Evolutionary conservation across 1,140 invertebrate genomes (phyloP).

Genomic region (Vollenhovia emeryi): DNA sequence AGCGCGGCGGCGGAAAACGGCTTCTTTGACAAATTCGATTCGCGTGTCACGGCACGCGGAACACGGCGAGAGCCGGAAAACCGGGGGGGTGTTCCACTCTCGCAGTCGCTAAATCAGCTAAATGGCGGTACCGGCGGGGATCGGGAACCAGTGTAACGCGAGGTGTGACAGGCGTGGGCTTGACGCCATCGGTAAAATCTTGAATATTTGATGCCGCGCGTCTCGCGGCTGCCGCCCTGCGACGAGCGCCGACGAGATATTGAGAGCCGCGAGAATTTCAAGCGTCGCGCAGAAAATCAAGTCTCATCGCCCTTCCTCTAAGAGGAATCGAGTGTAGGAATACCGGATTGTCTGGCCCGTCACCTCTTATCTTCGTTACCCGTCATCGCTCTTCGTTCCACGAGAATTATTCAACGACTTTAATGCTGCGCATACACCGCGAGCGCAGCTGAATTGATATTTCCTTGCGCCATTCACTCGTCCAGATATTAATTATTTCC

Average conservation of each 20-base stretch:
- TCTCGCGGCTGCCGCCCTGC: slow-evolving; percentile 55
- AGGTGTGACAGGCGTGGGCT: slow-evolving; percentile 73
- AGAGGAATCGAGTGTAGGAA: slow-evolving; percentile 59
- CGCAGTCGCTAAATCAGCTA: slow-evolving; percentile 78
- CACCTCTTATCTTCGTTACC: slow-evolving; percentile 62
- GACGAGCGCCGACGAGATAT: slow-evolving; percentile 61
- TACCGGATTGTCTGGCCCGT: slow-evolving; percentile 60
- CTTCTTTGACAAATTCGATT: slow-evolving; percentile 84
- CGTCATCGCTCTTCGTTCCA: slow-evolving; percentile 59
- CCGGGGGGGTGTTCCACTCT: slow-evolving; percentile 73
- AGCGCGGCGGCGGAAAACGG: slow-evolving; percentile 67
- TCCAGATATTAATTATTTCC: slow-evolving; percentile 37
- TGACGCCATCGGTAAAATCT: slow-evolving; percentile 70
- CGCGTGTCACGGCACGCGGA: slow-evolving; percentile 80
- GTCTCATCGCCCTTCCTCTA: slow-evolving; percentile 54
- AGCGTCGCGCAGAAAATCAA: slow-evolving; percentile 53
- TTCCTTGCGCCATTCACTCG: neutral
- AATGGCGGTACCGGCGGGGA: slow-evolving; percentile 68
- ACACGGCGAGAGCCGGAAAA: slow-evolving; percentile 79
- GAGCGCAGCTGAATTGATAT: slow-evolving; percentile 23
- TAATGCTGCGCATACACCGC: slow-evolving; percentile 48
- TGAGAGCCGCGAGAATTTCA: slow-evolving; percentile 62
- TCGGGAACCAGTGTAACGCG: slow-evolving; percentile 73
- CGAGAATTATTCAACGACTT: slow-evolving; percentile 60
- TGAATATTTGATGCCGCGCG: slow-evolving; percentile 76